phyloP scores from a whole-genome alignment of 1,140 invertebrate species.

The Drosophila oshimai region DNA sequence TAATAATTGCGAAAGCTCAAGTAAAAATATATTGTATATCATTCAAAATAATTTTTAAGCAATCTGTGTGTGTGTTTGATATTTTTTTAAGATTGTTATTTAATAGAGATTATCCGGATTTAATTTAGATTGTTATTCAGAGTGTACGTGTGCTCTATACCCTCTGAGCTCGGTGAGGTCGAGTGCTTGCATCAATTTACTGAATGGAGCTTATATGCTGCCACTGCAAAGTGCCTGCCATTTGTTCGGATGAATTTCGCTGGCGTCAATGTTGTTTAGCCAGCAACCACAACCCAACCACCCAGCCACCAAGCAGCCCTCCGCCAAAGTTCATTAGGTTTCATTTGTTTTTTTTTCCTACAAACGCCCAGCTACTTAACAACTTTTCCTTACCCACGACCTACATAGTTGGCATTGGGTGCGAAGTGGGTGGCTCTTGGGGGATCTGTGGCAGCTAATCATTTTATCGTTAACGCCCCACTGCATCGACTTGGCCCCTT shows the following conservation, averaged over 20 bases:
- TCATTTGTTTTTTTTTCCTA: conserved; percentile 46
- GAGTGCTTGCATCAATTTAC: conserved; percentile 68
- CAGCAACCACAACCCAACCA: not conserved
- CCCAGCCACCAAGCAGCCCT: not conserved
- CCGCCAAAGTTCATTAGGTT: conserved; percentile 58
- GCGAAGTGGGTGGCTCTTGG: not conserved
- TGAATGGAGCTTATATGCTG: conserved; percentile 57
- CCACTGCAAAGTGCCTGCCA: conserved; percentile 55
- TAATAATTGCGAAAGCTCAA: too few species aligned
- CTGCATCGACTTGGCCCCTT: conserved; percentile 19
- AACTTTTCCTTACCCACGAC: conserved; percentile 4
- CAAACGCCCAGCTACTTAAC: conserved; percentile 45
- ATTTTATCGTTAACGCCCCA: conserved; percentile 62
- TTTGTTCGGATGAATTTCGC: conserved; percentile 42
- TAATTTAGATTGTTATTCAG: not conserved
- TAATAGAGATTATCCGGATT: too few species aligned
- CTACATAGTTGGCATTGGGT: not conserved
- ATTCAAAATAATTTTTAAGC: too few species aligned
- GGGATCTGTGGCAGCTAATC: conserved; percentile 55
- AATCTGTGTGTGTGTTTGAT: too few species aligned
- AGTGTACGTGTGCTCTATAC: conserved; percentile 8
- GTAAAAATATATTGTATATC: too few species aligned
- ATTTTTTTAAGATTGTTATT: too few species aligned
- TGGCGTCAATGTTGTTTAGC: conserved; percentile 53
- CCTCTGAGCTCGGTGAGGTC: not conserved